A percentile compares a stretch with the other conserved stretches of the same genome.
Evolutionary conservation across 2,888 invertebrate genomes (phyloP).

Genomic region (Tyria jacobaeae): DNA sequence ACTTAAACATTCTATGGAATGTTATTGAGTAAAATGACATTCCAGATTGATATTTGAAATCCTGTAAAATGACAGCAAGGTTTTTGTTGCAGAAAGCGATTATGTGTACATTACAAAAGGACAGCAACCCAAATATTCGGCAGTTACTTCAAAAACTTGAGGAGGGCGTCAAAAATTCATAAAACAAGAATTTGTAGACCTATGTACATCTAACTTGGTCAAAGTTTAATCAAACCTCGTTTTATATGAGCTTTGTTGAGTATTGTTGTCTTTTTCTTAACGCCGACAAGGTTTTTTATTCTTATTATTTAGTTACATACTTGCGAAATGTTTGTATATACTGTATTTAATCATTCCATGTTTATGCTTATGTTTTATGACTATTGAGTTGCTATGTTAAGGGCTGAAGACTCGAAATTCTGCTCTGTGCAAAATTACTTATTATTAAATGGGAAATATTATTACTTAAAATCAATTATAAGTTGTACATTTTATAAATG

Average conservation of each 20-base stretch:
- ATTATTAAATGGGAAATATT: no score
- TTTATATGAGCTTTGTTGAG: constrained; percentile 14
- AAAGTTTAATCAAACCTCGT: not conserved
- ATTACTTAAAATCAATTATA: no score
- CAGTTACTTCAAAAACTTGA: constrained; percentile 64
- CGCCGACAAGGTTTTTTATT: not conserved
- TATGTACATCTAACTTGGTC: not conserved
- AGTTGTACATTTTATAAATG: no score
- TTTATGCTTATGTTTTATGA: not conserved
- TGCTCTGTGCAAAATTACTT: no score
- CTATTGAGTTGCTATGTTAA: no score
- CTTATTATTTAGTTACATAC: not conserved
- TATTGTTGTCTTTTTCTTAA: constrained; percentile 18
- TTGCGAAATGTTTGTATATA: constrained; percentile 1
- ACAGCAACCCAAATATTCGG: constrained; percentile 55
- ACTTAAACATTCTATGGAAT: no score
- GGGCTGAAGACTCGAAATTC: no score
- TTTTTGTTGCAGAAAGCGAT: constrained; percentile 72
- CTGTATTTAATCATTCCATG: not conserved
- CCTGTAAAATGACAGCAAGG: not conserved
- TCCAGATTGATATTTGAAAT: not conserved
- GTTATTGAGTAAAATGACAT: not conserved
- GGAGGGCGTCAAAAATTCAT: constrained; percentile 42
- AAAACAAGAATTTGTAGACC: constrained; percentile 4
- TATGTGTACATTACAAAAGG: constrained; percentile 62